Conservation (phyloP, 2,888 invertebrate genomes). For the Phoenoteleia sp. region DNA sequence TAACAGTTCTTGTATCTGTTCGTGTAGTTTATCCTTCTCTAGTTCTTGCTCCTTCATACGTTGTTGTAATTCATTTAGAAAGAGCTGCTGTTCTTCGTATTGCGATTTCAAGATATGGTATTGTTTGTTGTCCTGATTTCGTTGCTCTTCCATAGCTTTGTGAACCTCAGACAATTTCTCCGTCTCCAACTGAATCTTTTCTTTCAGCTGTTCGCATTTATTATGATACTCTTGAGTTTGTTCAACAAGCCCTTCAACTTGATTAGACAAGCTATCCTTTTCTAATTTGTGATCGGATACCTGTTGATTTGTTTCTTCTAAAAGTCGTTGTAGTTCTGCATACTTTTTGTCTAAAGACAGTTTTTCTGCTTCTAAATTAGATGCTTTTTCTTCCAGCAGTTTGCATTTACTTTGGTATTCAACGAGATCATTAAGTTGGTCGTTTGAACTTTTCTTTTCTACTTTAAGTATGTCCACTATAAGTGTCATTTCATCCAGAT, state of each 20-base stretch:
- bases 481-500: neutral
- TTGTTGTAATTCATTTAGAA: too few relatives aligned
- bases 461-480: too few relatives aligned
- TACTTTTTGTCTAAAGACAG: neutral
- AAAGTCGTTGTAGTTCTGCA: neutral
- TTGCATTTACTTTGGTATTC: neutral
- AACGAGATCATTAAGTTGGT: neutral
- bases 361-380: neutral
- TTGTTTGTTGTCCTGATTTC: too few relatives aligned
- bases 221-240: neutral
- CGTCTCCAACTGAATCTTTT: too few relatives aligned
- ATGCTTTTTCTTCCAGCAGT: neutral
- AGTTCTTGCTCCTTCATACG: neutral
- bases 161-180: too few relatives aligned
- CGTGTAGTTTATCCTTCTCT: neutral
- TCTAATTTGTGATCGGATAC: neutral
- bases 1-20: neutral
- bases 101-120: neutral
- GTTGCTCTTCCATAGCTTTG: too few relatives aligned
- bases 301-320: neutral
- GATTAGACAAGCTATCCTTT: neutral
- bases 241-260: neutral
- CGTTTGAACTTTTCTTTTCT: too few relatives aligned
- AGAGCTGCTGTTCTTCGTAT: constrained; percentile 2
- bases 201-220: neutral